Conservation (phyloP, 64 coral and sea anemone genomes). For the Catalaphyllia jardinei region DNA sequence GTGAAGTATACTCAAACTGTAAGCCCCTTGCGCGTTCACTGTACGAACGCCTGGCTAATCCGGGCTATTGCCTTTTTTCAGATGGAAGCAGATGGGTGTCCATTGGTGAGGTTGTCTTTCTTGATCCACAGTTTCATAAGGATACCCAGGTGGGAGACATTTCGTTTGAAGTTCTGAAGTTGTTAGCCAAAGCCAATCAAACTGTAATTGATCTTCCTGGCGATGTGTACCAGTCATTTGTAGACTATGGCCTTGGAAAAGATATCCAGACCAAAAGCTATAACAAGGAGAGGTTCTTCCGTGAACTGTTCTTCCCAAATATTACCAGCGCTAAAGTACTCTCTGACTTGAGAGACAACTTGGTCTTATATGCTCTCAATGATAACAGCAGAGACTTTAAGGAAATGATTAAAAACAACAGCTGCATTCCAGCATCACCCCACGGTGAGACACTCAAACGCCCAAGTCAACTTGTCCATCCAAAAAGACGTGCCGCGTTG, state of each 20-base stretch:
- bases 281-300: conserved; percentile 46
- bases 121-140: conserved; percentile 37
- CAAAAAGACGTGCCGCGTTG: conserved; percentile 13
- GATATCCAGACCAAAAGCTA: conserved; percentile 11
- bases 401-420: conserved; percentile 4
- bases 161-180: conserved; percentile 60
- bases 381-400: conserved; percentile 10
- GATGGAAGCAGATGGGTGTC: conserved; percentile 44
- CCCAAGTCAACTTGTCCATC: conserved; percentile 68
- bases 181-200: not conserved
- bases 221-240: conserved; percentile 45
- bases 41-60: conserved; percentile 11
- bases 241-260: not conserved
- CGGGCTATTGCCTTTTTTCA: conserved; percentile 39
- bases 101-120: conserved; percentile 36
- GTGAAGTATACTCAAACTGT: conserved; percentile 18
- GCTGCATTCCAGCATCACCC: conserved; percentile 63
- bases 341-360: conserved; percentile 26
- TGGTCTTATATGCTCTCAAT: conserved; percentile 61
- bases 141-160: conserved; percentile 39
- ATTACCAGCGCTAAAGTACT: not conserved
- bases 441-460: conserved; percentile 45
- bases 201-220: conserved; percentile 62
- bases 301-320: conserved; percentile 60
- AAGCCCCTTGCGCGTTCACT: conserved; percentile 45